Conservation (phyloP, 2,797 vertebrate genomes). For the Catharus ustulatus region DNA sequence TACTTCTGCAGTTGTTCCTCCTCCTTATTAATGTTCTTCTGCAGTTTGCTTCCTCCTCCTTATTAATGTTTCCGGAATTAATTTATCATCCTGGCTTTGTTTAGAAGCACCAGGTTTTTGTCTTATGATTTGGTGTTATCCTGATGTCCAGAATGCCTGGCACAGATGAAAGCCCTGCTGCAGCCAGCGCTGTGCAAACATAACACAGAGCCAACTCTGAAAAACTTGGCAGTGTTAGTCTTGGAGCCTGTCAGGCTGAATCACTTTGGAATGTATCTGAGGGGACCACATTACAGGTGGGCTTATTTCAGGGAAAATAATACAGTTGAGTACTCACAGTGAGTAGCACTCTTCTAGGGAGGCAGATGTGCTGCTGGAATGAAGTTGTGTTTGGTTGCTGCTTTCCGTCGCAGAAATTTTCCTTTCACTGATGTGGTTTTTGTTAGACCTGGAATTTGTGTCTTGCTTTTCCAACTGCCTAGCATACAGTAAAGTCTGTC, state of each 20-base stretch:
- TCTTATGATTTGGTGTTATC: not conserved
- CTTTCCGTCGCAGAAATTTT: not conserved
- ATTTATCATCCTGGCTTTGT: not conserved
- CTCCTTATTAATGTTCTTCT: not conserved
- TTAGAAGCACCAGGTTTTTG: not conserved
- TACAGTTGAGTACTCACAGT: not conserved
- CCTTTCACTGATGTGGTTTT: not conserved
- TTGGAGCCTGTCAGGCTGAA: not conserved
- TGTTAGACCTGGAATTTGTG: not conserved
- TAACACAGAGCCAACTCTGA: not conserved
- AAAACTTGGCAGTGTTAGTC: not conserved
- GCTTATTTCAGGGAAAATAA: not conserved
- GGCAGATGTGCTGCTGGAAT: not conserved
- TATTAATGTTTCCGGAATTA: not conserved
- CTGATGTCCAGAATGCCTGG: not conserved
- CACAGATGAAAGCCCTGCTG: accelerated
- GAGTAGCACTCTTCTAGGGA: not conserved
- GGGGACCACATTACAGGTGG: not conserved
- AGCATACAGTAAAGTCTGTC: not conserved
- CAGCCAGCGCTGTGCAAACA: not conserved
- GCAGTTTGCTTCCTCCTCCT: not conserved
- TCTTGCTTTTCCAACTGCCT: not conserved
- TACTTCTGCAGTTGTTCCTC: not conserved
- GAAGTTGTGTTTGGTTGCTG: not conserved
- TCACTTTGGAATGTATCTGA: not conserved